A percentile compares a stretch with the other conserved stretches of the same genome.
These are phyloP conservation scores for Clinocottus analis DNA, from an alignment of 2,113 vertebrate species.

Conservation along the genomic window DNA sequence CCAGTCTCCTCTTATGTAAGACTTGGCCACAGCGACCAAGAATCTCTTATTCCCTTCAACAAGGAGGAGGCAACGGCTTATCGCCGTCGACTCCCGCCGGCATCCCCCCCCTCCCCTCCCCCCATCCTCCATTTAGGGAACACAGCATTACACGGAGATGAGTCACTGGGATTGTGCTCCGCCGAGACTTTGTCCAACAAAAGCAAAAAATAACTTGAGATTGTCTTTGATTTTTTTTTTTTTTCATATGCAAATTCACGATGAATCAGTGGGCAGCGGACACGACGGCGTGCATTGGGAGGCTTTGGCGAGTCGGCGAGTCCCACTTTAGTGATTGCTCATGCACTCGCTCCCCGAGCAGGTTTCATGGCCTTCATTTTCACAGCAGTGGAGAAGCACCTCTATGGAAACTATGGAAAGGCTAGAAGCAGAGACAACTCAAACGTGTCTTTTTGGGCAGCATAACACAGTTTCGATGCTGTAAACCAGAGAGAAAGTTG, in stretches of 20 bases:
- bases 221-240: too few relatives aligned
- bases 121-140: slow-evolving; percentile 40
- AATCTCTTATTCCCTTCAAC: slow-evolving; percentile 23
- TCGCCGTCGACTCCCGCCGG: slow-evolving; percentile 26
- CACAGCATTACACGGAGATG: slow-evolving; percentile 32
- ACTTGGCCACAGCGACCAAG: slow-evolving; percentile 44
- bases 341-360: slow-evolving; percentile 7
- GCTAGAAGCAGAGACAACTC: too few relatives aligned
- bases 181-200: slow-evolving; percentile 45
- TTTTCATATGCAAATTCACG: slow-evolving; percentile 49
- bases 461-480: not conserved
- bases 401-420: too few relatives aligned
- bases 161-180: slow-evolving; percentile 47
- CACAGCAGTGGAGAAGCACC: too few relatives aligned
- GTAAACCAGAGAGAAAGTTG: not conserved
- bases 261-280: slow-evolving; percentile 39
- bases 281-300: slow-evolving; percentile 11
- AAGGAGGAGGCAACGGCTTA: slow-evolving; percentile 30
- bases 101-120: not conserved
- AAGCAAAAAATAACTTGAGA: slow-evolving; percentile 43
- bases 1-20: slow-evolving; percentile 55
- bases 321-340: slow-evolving; percentile 16
- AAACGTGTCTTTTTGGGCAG: not conserved
- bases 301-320: slow-evolving; percentile 10
- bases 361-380: too few relatives aligned